Base-by-base conservation (phyloP, 2,113 vertebrate genomes). In the Silurus meridionalis region DNA sequence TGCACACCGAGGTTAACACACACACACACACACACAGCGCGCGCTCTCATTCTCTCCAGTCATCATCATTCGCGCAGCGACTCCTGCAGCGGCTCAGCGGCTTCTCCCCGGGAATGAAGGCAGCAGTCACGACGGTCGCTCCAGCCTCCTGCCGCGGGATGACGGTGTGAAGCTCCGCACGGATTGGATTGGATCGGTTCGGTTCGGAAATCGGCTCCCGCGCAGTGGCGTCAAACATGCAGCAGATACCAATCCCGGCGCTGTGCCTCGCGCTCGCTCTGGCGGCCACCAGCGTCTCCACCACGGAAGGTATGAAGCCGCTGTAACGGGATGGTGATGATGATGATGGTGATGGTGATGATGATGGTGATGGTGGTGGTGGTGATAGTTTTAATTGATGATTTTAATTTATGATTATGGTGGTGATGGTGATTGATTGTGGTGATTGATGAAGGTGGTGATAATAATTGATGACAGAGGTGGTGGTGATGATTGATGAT, bases 241-340 rank as follows among this genome's bases (percentile, higher is more conserved):
- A 67, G 50, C 81, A 37, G 28, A 37, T 93, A 83, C 84, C 89
- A 83, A 83, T 89, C 1, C 85, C 90, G 75, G 86, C 91, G 88
- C 15, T 94, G 88, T 94, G 90, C 82, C 79, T 91, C 82, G 90
- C 81, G 64, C 78, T 91, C 82, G 90, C 78, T 17, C 74, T 93
- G 67, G 85, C 88, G 83, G 83, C 87, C 67, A 90, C 92, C 50
- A 69, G 87, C 60, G 89, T 88, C 28, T 67, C 89, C 25, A 66
- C 92, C 4, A 82, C 63, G 28, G 90, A 92, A 92, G 94, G 95
- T 95, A 91, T 91, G 94, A 83, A 83, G 52, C 9, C 48, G 9
- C 23, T n/a, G 50, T 25, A 53, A 13, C 77, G 52, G 53, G 3
- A 0, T 1, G 15, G n/a, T 1, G 75, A 23, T 74, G 6, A 8